Percentiles rank a stretch among this genome's conserved stretches.
phyloP scores from a whole-genome alignment of 2,888 invertebrate genomes.

The Calameuta pallipes region DNA sequence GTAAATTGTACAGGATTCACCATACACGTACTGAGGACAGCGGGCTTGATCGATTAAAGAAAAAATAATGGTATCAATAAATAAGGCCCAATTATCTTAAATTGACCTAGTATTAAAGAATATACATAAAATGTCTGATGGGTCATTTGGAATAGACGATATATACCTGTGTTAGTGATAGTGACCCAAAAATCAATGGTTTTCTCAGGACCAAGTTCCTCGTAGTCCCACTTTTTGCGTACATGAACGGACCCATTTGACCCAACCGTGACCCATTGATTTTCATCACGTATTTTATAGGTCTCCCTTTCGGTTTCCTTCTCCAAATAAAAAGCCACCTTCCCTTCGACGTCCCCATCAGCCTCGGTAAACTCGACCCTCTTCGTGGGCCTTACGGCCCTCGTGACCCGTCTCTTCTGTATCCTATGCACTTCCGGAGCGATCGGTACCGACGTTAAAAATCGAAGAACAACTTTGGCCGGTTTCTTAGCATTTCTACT shows the following conservation, averaged over 20 bases:
- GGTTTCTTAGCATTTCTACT: slow-evolving; percentile 77
- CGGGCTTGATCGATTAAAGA: slow-evolving; percentile 37
- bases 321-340: slow-evolving; percentile 89
- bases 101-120: not conserved
- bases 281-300: slow-evolving; percentile 93
- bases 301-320: slow-evolving; percentile 93
- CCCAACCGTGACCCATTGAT: slow-evolving; percentile 94
- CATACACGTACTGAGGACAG: slow-evolving; percentile 45
- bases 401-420: slow-evolving; percentile 72
- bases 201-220: slow-evolving; percentile 92
- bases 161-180: slow-evolving; percentile 86
- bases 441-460: slow-evolving; percentile 63
- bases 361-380: slow-evolving; percentile 92
- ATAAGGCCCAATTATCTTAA: not conserved
- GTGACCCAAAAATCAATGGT: slow-evolving; percentile 97
- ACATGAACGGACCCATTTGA: slow-evolving; percentile 92
- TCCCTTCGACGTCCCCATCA: slow-evolving; percentile 89
- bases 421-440: slow-evolving; percentile 60
- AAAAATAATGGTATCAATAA: slow-evolving; percentile 13
- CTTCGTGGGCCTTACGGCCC: slow-evolving; percentile 94
- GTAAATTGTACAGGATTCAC: slow-evolving; percentile 42
- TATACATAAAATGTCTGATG: not conserved
- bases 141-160: not conserved
- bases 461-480: slow-evolving; percentile 82
- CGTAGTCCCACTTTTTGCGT: slow-evolving; percentile 97